Percentiles rank a stretch among this genome's conserved stretches.
phyloP scores from a whole-genome alignment of 1,140 invertebrate species.

The Drosophila saltans region DNA sequence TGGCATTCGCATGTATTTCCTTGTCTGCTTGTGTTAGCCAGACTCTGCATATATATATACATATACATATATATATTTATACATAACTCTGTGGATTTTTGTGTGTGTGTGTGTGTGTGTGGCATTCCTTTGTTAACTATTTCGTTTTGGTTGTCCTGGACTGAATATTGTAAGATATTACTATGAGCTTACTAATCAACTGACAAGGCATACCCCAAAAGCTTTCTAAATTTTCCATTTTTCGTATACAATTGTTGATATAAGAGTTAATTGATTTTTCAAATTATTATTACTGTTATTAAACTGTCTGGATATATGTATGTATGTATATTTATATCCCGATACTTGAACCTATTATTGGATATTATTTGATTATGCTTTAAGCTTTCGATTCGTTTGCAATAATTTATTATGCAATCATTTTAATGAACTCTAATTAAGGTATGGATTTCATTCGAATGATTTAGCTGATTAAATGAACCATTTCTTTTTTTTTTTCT shows the following conservation, averaged over 20 bases:
- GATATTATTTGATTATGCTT: constrained; percentile 15
- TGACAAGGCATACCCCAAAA: constrained; percentile 20
- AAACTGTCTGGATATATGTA: background rate
- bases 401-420: constrained; percentile 60
- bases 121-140: constrained; percentile 47
- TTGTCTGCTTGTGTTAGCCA: constrained; percentile 33
- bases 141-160: constrained; percentile 36
- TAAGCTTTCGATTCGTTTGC: constrained; percentile 33
- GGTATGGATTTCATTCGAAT: constrained; percentile 44
- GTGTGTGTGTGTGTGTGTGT: constrained; percentile 20
- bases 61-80: background rate
- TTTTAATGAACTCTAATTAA: constrained; percentile 59
- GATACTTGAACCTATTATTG: too few species aligned
- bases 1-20: constrained; percentile 58
- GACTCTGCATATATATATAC: constrained; percentile 20
- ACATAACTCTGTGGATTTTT: background rate
- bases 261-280: background rate
- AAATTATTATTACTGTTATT: background rate
- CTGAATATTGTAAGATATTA: background rate
- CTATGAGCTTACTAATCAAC: constrained; percentile 5
- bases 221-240: background rate
- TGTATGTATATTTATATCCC: too few species aligned
- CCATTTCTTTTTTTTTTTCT: too few species aligned
- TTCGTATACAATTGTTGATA: background rate
- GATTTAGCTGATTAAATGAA: constrained; percentile 13